phyloP scores from a whole-genome alignment of 1,140 invertebrate species.

The Lutraria rhynchaena region DNA sequence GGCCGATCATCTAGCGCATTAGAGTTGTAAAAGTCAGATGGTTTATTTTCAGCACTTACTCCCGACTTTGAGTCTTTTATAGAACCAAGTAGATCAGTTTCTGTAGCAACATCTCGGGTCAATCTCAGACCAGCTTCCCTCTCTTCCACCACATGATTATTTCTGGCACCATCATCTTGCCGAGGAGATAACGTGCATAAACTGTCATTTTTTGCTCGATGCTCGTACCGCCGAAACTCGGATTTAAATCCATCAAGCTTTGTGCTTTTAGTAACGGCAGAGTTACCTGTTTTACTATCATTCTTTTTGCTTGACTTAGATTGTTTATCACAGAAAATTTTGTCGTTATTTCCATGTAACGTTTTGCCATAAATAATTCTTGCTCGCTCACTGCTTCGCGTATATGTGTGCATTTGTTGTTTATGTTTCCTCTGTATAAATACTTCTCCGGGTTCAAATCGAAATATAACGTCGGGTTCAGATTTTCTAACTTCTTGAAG shows the following conservation, averaged over 20 bases:
- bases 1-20: neutral
- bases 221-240: conserved; percentile 17
- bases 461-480: conserved; percentile 41
- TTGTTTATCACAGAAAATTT: neutral
- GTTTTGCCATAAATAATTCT: conserved; percentile 52
- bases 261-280: conserved; percentile 28
- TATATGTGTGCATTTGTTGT: neutral
- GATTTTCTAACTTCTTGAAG: neutral
- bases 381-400: conserved; percentile 38
- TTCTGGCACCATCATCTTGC: conserved; percentile 4
- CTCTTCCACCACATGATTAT: neutral
- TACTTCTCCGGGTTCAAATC: conserved; percentile 56
- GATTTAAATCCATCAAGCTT: neutral
- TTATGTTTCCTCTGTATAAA: conserved; percentile 5
- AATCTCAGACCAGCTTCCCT: neutral
- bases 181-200: neutral
- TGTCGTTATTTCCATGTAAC: neutral
- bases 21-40: neutral
- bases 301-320: neutral
- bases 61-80: neutral
- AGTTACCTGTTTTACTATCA: neutral
- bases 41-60: neutral
- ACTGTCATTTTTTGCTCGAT: conserved; percentile 1
- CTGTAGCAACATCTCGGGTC: conserved; percentile 35
- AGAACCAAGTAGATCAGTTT: conserved; percentile 49